phyloP scores from a whole-genome alignment of 2,888 invertebrate genomes.

The Dicycla oo region DNA sequence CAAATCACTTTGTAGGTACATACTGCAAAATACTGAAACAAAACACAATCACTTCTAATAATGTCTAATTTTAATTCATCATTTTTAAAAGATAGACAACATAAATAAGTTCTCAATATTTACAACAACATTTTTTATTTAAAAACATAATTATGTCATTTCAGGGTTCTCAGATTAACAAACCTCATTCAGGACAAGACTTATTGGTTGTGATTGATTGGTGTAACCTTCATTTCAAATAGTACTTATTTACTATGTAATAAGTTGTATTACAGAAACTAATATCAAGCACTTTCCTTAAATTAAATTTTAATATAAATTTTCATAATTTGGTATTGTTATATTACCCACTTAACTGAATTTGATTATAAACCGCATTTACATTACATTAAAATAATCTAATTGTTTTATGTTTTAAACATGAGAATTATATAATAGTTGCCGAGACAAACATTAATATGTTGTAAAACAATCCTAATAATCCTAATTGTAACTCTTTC shows the following conservation, averaged over 20 bases:
- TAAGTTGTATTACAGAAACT: conserved; percentile 4
- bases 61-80: conserved; percentile 6
- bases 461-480: no score
- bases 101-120: neutral
- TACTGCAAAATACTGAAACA: neutral
- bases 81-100: neutral
- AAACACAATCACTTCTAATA: neutral
- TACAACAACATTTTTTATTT: neutral
- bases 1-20: neutral
- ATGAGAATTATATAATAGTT: neutral
- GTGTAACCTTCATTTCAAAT: conserved; percentile 27
- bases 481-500: no score
- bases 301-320: neutral
- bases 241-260: neutral
- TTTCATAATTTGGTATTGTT: neutral
- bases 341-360: no score
- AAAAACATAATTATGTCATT: conserved; percentile 8
- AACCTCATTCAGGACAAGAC: conserved; percentile 15
- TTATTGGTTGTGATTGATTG: conserved; percentile 7
- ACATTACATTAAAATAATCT: neutral
- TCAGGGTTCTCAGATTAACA: conserved; percentile 15
- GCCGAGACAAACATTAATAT: neutral
- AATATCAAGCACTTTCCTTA: conserved; percentile 4
- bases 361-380: neutral
- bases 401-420: neutral